Evolutionary conservation across 2,888 invertebrate species (phyloP), one percentile per base, ranked within the genome.

Genomic region (Priocnemis perturbator): DNA sequence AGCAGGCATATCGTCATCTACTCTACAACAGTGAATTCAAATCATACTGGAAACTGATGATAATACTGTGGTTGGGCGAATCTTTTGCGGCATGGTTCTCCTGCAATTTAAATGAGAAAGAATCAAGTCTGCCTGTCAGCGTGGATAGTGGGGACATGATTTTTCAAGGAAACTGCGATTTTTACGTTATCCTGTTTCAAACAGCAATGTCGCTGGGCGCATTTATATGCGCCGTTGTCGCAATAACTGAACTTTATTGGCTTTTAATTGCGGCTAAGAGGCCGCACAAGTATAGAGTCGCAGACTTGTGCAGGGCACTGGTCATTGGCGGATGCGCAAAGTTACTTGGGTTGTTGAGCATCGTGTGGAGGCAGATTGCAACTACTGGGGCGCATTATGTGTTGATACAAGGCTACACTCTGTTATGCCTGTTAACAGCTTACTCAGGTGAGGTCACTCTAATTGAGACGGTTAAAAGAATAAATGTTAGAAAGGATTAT

Each of bases 1-100:
- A 93, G 69, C 92, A 93, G 81, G 97, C 97, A 0, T 97, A 96
- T 86, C 91, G 97, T 44, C 98, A 98, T 90, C 91, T 97, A 44
- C 90, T 98, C 14, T 94, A 93, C 78, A 98, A 98, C 87, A 93
- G 94, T 7, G 90, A 93, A 58, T 95, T 96, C 85, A 93, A 94
- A 91, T 90, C 93, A 3, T 93, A 92, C 84, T 95, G 95, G 96
- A 96, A 96, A 88, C 89, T 97, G 55, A 92, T 94, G 9, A 90
- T 97, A 14, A 92, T 97, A 23, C 90, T 97, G 56, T 90, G 95
- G 71, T 90, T 97, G 76, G 91, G 96, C 83, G 97, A 97, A 89
- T 94, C 97, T 0, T 97, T 96, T 85, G 92, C 93, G 19, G 91
- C 93, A 60, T 95, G 95, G 93, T 81, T 80, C 14, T 73, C 79